Conservation (phyloP, 2,888 invertebrate species). For the Cephus runcator region DNA sequence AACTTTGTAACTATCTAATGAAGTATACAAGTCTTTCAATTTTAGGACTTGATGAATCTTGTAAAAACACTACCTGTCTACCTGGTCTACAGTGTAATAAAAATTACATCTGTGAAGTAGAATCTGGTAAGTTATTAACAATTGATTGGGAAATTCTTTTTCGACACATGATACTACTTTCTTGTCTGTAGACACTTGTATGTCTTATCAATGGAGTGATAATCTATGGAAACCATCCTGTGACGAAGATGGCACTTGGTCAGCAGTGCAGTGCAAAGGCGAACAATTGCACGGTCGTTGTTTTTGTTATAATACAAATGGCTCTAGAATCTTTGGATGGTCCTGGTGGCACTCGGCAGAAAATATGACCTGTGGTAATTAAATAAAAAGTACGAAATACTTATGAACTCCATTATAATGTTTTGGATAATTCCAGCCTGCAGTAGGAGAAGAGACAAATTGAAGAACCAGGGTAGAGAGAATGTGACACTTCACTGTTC, state of each 20-base stretch:
- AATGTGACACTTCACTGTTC: constrained; percentile 75
- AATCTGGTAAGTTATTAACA: neutral
- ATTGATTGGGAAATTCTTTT: neutral
- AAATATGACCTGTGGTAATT: constrained; percentile 75
- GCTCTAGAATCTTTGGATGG: constrained; percentile 75
- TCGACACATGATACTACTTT: neutral
- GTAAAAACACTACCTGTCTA: constrained; percentile 9
- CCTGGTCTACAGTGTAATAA: constrained; percentile 7
- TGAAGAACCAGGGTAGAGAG: constrained; percentile 64
- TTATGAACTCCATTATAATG: neutral
- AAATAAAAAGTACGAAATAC: neutral
- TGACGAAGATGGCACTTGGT: constrained; percentile 24
- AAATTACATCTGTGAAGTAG: constrained; percentile 6
- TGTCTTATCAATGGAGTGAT: constrained; percentile 11
- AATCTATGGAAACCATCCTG: constrained; percentile 23
- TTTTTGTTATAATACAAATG: constrained; percentile 73
- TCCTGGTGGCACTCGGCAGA: constrained; percentile 70
- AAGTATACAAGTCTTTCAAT: neutral
- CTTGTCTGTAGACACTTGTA: constrained; percentile 5
- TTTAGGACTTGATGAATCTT: constrained; percentile 10
- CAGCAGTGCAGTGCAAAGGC: constrained; percentile 29
- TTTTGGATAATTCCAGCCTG: constrained; percentile 66
- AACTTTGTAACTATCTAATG: neutral
- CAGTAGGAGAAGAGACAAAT: constrained; percentile 70
- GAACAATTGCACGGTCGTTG: constrained; percentile 60